A percentile compares a stretch with the other conserved stretches of the same genome.
phyloP scores from a whole-genome alignment of 2,888 invertebrate genomes.

The Ichneumoninae sp. region DNA sequence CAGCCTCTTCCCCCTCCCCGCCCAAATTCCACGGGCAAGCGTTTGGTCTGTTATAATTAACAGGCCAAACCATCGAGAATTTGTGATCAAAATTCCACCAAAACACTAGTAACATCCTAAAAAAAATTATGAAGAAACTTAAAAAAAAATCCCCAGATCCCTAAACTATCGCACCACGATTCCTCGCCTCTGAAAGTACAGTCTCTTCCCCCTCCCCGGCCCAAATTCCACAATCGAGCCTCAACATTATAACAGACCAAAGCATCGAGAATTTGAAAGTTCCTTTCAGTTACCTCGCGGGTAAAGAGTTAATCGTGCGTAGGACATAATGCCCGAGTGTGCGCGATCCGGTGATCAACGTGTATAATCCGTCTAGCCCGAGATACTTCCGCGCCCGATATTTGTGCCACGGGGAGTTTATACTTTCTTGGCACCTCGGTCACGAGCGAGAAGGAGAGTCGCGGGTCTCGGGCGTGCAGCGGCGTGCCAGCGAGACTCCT shows the following conservation, averaged over 20 bases:
- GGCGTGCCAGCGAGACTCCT: constrained; percentile 34
- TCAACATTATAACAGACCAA: neutral
- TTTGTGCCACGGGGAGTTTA: constrained; percentile 23
- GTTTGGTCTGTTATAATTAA: too few species aligned
- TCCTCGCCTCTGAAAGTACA: neutral
- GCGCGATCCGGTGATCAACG: constrained; percentile 12
- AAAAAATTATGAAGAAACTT: neutral
- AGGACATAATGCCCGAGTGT: neutral
- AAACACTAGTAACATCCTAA: too few species aligned
- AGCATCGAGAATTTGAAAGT: neutral
- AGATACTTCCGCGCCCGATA: constrained; percentile 30
- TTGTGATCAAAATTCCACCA: too few species aligned
- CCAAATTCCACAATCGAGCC: constrained; percentile 3
- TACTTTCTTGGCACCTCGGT: constrained; percentile 31
- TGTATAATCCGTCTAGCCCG: constrained; percentile 11
- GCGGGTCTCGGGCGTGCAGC: neutral
- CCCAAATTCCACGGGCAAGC: too few species aligned
- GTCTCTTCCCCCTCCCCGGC: neutral
- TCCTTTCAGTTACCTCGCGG: neutral
- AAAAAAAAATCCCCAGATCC: neutral
- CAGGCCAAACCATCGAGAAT: too few species aligned
- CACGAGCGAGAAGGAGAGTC: neutral
- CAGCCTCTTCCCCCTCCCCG: too few species aligned
- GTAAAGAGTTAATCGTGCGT: constrained; percentile 17
- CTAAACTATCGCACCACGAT: neutral